phyloP scores from a whole-genome alignment of 2,113 vertebrate genomes.

The Hemibagrus wyckioides region DNA sequence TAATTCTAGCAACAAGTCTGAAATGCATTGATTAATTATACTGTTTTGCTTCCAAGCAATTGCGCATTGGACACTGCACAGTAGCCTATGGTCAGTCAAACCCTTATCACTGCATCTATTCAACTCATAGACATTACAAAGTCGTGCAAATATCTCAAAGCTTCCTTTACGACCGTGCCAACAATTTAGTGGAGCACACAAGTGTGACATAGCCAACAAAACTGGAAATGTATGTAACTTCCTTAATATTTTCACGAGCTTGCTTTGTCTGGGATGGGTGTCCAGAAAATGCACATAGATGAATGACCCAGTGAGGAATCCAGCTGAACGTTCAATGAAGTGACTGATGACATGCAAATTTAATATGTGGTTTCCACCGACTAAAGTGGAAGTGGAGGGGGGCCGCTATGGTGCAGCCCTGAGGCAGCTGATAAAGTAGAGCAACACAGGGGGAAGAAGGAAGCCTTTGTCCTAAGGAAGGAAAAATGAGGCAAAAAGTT shows the following conservation, averaged over 20 bases:
- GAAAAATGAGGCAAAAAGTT: slow-evolving; percentile 30
- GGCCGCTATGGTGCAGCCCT: slow-evolving; percentile 69
- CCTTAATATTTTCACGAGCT: slow-evolving; percentile 78
- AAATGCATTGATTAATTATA: background rate
- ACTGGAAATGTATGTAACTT: slow-evolving; percentile 74
- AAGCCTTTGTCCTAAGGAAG: slow-evolving; percentile 67
- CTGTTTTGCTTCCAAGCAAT: background rate
- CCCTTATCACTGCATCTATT: slow-evolving; percentile 27
- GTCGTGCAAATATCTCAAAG: slow-evolving; percentile 21
- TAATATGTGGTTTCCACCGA: slow-evolving; percentile 75
- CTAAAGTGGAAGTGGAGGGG: slow-evolving; percentile 60
- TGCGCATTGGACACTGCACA: background rate
- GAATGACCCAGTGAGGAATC: slow-evolving; percentile 76
- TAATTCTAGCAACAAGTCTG: background rate
- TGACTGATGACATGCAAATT: slow-evolving; percentile 75
- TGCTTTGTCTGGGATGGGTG: slow-evolving; percentile 76
- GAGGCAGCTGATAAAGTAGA: slow-evolving; percentile 76
- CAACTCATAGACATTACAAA: slow-evolving; percentile 16
- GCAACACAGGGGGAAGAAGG: slow-evolving; percentile 71
- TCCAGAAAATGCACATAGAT: slow-evolving; percentile 77
- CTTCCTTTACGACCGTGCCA: slow-evolving; percentile 44
- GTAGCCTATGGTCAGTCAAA: background rate
- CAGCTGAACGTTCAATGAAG: slow-evolving; percentile 71
- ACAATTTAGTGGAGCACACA: slow-evolving; percentile 55
- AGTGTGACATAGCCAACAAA: slow-evolving; percentile 65